Percentiles rank a stretch among this genome's conserved stretches.
These are phyloP conservation scores for Ahaetulla prasina DNA, from an alignment of 2,113 vertebrate genomes.

Conservation along the genomic window DNA sequence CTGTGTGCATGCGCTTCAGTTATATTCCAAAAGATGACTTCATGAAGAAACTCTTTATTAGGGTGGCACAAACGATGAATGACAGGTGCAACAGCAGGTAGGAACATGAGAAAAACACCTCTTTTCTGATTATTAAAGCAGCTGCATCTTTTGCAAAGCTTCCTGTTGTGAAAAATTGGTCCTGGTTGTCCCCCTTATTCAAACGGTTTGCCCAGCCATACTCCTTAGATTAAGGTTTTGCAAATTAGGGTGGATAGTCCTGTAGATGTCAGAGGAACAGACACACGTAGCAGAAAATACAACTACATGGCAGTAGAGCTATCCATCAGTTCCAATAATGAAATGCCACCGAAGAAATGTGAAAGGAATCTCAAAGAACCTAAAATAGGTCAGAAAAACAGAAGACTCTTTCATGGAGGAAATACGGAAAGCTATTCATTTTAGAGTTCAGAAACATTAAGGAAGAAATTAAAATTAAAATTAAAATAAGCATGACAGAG, in stretches of 20 bases:
- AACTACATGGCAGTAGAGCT: not conserved
- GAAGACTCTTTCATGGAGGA: not conserved
- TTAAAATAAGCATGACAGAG: not conserved
- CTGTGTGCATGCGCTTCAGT: not conserved
- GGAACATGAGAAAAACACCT: not conserved
- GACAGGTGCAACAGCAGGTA: not conserved
- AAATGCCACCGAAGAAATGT: not conserved
- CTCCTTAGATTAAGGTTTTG: not conserved
- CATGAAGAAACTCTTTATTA: not conserved
- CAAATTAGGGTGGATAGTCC: not conserved
- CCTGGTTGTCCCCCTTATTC: not conserved
- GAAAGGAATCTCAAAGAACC: not conserved
- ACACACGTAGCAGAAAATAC: not conserved
- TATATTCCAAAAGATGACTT: not conserved
- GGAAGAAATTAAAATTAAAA: not conserved
- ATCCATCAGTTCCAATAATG: not conserved
- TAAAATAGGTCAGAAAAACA: not conserved
- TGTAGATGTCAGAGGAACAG: not conserved
- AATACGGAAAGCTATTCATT: not conserved
- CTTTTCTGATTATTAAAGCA: not conserved
- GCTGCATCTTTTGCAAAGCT: not conserved
- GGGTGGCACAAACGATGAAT: not conserved
- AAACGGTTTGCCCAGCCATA: not conserved
- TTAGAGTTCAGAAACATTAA: not conserved
- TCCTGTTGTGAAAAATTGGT: not conserved